phyloP scores from a whole-genome alignment of 2,113 vertebrate species.

The Macquaria ambigua region DNA sequence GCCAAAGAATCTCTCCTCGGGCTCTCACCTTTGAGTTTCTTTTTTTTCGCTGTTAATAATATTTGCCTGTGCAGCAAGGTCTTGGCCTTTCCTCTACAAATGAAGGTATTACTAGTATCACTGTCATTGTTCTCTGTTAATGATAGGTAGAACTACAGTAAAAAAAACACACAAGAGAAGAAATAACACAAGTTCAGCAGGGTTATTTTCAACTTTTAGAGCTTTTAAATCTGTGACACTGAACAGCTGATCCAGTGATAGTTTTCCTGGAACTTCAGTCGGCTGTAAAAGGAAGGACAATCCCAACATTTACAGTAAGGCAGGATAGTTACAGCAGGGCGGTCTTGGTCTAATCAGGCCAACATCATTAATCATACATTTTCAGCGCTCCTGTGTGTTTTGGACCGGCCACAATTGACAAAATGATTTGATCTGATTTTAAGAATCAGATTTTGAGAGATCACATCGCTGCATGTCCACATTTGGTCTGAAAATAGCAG shows the following conservation, averaged over 20 bases:
- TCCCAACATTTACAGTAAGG: constrained; percentile 48
- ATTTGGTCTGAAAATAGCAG: background rate
- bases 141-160: background rate
- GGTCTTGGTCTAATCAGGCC: constrained; percentile 27
- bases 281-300: constrained; percentile 58
- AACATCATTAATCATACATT: background rate
- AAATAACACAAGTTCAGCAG: background rate
- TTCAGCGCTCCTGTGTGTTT: background rate
- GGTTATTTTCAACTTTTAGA: constrained; percentile 14
- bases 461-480: background rate
- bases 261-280: constrained; percentile 45
- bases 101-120: background rate
- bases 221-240: background rate
- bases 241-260: background rate
- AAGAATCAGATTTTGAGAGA: background rate
- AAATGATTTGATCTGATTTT: background rate
- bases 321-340: constrained; percentile 1
- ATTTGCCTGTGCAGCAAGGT: constrained; percentile 4
- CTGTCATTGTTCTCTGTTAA: constrained; percentile 10
- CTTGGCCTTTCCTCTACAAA: background rate
- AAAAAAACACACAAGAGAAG: background rate
- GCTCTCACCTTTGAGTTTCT: constrained; percentile 35
- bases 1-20: constrained; percentile 45
- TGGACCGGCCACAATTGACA: background rate
- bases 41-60: background rate